phyloP scores from a whole-genome alignment of 1,140 invertebrate species.

The Gonioctena quinquepunctata region DNA sequence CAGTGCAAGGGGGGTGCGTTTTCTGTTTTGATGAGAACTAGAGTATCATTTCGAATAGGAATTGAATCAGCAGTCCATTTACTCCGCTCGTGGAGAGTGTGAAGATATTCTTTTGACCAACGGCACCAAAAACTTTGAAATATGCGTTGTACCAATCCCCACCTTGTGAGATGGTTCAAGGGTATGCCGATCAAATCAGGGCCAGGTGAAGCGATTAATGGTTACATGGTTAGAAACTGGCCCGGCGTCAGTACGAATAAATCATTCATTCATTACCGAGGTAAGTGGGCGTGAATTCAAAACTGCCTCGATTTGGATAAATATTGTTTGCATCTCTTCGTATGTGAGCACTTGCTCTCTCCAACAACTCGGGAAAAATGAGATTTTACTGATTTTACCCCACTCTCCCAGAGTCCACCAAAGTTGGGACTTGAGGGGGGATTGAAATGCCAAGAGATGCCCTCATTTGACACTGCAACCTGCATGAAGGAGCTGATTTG shows the following conservation, averaged over 20 bases:
- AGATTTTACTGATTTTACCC: conserved; percentile 11
- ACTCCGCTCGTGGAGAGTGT: conserved; percentile 19
- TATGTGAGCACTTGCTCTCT: background rate
- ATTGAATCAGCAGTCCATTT: conserved; percentile 24
- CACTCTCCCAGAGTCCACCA: conserved; percentile 12
- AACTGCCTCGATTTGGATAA: conserved; percentile 20
- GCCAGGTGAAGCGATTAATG: background rate
- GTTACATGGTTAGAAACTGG: background rate
- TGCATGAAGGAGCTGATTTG: too few species aligned
- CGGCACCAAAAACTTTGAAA: conserved; percentile 26
- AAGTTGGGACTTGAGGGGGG: background rate
- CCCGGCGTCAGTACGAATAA: too few species aligned
- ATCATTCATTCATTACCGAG: background rate
- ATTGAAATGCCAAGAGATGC: conserved; percentile 9
- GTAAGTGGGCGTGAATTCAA: conserved; percentile 1
- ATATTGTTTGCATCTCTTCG: background rate
- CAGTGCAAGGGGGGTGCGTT: conserved; percentile 35
- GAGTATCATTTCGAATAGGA: background rate
- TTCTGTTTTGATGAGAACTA: conserved; percentile 34
- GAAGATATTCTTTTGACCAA: conserved; percentile 36
- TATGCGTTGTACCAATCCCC: conserved; percentile 18
- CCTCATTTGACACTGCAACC: background rate
- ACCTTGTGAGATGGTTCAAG: background rate
- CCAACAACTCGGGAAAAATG: conserved; percentile 14
- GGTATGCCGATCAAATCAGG: background rate